Percentiles rank a stretch among this genome's conserved stretches.
Conservation (phyloP, 2,113 vertebrate genomes). For the Brachypteracias leptosomus region DNA sequence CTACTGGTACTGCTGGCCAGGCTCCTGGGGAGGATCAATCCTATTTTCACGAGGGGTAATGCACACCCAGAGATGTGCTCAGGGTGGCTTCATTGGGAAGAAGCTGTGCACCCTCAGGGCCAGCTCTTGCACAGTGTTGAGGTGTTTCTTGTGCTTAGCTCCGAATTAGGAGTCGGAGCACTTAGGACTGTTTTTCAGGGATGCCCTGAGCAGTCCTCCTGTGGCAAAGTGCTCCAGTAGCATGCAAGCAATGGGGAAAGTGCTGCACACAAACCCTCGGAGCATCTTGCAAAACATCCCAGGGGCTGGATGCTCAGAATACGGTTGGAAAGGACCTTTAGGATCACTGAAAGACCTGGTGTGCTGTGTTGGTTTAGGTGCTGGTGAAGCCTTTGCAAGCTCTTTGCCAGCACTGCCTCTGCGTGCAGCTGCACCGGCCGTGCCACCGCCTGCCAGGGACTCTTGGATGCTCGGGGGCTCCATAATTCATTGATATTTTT, state of each 20-base stretch:
- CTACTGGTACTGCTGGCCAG: neutral
- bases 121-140: neutral
- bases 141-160: neutral
- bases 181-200: neutral
- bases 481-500: conserved; percentile 42
- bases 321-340: too few relatives aligned
- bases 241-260: accelerated
- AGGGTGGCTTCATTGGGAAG: neutral
- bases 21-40: accelerated
- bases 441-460: conserved; percentile 4
- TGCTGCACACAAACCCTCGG: accelerated
- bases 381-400: neutral
- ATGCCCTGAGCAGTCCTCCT: neutral
- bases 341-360: too few relatives aligned
- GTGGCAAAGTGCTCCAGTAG: neutral
- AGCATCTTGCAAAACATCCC: neutral
- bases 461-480: neutral
- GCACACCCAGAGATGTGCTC: neutral
- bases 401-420: neutral
- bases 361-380: neutral
- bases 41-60: neutral
- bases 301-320: neutral
- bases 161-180: neutral
- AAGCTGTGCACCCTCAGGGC: accelerated
- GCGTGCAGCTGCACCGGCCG: neutral